Conservation (phyloP, 2,113 vertebrate species). For the Pimephales promelas region DNA sequence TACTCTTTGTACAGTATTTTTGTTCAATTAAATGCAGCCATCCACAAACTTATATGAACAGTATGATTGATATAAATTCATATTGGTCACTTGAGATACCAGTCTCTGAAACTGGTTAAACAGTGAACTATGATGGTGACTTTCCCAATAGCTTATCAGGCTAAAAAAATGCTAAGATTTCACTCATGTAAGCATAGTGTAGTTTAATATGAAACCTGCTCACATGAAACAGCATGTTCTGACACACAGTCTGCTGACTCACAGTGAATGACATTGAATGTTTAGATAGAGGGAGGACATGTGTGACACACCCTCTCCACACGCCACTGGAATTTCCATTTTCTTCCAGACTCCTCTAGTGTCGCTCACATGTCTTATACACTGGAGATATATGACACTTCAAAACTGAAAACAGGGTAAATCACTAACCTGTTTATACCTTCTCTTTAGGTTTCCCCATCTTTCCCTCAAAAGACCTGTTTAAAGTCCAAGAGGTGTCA, state of each 20-base stretch:
- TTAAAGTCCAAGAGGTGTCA: background rate
- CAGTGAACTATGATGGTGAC: background rate
- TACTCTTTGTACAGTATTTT: background rate
- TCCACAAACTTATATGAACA: too few species aligned
- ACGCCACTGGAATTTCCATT: conserved; percentile 34
- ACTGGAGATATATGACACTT: background rate
- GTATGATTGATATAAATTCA: background rate
- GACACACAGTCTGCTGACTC: conserved; percentile 31
- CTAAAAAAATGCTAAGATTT: background rate
- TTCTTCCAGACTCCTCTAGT: background rate
- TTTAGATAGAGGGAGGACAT: background rate
- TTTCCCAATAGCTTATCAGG: background rate
- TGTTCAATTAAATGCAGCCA: background rate
- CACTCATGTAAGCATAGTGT: background rate
- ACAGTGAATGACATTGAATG: background rate
- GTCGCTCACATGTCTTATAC: background rate
- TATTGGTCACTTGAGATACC: background rate
- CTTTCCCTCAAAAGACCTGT: background rate
- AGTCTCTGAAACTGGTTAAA: background rate
- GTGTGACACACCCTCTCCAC: conserved; percentile 20
- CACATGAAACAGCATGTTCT: background rate
- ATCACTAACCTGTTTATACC: background rate
- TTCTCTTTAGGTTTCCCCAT: background rate
- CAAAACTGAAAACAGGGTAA: background rate
- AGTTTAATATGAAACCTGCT: background rate